These are phyloP conservation scores for Drosophila ezoana DNA, from an alignment of 2,888 invertebrate genomes.

Conservation along the genomic window DNA sequence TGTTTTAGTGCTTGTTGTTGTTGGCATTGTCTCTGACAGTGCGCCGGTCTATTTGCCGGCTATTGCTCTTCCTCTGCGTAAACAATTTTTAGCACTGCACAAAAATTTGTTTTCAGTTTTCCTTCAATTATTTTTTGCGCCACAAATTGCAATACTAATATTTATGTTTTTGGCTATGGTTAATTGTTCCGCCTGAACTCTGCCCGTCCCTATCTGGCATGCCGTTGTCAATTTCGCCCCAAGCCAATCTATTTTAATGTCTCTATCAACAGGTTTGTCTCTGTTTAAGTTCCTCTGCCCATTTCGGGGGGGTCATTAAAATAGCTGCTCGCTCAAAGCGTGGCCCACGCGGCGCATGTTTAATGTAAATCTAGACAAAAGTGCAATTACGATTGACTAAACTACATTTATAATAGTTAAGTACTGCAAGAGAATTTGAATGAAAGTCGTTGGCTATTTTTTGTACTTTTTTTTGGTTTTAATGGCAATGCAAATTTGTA, in stretches of 20 bases:
- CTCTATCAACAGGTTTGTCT: conserved; percentile 42
- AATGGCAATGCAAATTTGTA: background rate
- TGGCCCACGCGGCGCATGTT: conserved; percentile 46
- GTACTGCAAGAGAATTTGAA: conserved; percentile 2
- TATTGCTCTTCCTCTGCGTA: conserved; percentile 45
- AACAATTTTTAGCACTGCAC: conserved; percentile 8
- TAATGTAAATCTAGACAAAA: conserved; percentile 66
- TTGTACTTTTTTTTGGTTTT: too few species aligned
- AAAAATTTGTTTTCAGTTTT: conserved; percentile 27
- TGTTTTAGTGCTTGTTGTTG: conserved; percentile 6
- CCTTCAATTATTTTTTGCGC: conserved; percentile 10
- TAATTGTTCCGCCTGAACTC: conserved; percentile 35
- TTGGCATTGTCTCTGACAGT: conserved; percentile 16
- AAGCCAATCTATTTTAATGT: conserved; percentile 43
- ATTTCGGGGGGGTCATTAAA: conserved; percentile 61
- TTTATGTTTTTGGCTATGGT: conserved; percentile 32
- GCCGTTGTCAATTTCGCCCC: conserved; percentile 17
- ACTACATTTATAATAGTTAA: background rate
- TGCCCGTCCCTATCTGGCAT: background rate
- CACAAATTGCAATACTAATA: conserved; percentile 43
- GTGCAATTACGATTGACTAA: conserved; percentile 50
- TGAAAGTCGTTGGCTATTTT: conserved; percentile 22
- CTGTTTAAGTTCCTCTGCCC: conserved; percentile 17
- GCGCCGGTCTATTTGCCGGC: conserved; percentile 54
- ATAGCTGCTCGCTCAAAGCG: conserved; percentile 59